Evolutionary conservation across 2,888 invertebrate genomes (phyloP), one percentile per base, ranked within the genome.

Genomic region (Euplagia quadripunctaria): DNA sequence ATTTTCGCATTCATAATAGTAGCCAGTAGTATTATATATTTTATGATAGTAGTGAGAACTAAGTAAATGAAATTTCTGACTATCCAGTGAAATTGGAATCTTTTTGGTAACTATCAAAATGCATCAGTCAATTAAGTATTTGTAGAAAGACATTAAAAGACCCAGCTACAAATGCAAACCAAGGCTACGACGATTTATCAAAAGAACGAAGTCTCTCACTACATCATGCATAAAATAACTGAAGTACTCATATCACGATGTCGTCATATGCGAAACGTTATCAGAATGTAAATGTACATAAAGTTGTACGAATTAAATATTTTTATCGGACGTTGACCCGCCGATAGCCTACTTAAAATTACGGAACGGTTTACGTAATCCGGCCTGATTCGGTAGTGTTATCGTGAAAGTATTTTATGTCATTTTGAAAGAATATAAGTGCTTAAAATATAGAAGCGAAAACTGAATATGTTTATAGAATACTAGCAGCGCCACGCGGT

Each of bases 321-420:
- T 68, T 11, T 75, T 86, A 87, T 86, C 88, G 86, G 77, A 0
- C 84, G 71, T 76, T 79, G 85, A 85, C 82, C 87, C 64, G 42
- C 0, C 52, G 86, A 85, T 85, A 85, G 55, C 82, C 86, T 73
- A 83, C 70, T 85, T 85, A 74, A 43, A 55, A 61, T 41, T 79
- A 68, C 64, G 43, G 52, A 73, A 17, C 9, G n/a, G 52, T 41
- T 65, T 71, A 71, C 73, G 66, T 75, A 63, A 72, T 20, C 8
- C 20, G 73, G 46, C 61, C 66, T 68, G 55, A 76, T 72, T 68
- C 46, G 58, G 42, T 64, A 55, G 49, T 43, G 41, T 66, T 66
- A 64, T 70, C 65, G 55, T 46, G 51, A 58, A 65, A 66, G 65
- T 16, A 68, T 11, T 20, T 5, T 12, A 31, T 49, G 14, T 63